Base-by-base conservation (phyloP, 1,140 invertebrate genomes). In the Eupristina koningsbergeri region DNA sequence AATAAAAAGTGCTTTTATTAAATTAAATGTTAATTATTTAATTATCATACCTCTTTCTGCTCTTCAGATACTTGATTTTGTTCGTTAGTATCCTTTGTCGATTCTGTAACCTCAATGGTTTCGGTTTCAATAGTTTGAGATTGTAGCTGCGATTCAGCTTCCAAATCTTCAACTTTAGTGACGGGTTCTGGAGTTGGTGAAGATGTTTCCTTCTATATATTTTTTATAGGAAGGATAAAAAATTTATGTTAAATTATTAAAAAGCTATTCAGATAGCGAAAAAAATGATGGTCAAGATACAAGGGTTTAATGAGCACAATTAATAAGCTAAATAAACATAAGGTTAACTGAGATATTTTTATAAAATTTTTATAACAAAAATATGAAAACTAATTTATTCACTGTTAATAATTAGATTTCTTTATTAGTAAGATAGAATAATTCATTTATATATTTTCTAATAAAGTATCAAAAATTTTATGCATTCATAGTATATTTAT, bases 71-170 rank as follows among this genome's bases (percentile, higher is more conserved):
- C 76, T 47, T 64, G 22, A 34, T 50, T 83, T 17, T 50, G 15
- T 19, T 80, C 80, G 34, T 86, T 84, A n/a, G 64, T 41, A 78
- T 29, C 26, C 17, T 87, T 86, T 1, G 81, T 83, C 22, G 84
- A 41, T 34, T 86, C 78, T 0, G 77, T 58, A 47, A 89, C 88
- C 85, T 90, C 87, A 63, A 85, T 73, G 8, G 84, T 79, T 85
- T 90, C 90, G 26, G n/a, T n/a, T n/a, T n/a, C n/a, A n/a, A n/a
- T n/a, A n/a, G 84, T 58, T 50, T 90, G 89, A 5, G 87, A 87
- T 81, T 88, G 84, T 0, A 88, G 87, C 78, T 88, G 86, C 45
- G 88, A 89, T 47, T 89, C 86, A 13, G 85, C 73, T 87, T 90
- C 90, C 78, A 71, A 85, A 81, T 91, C 89, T 85, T 86, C 69